Percentiles rank a stretch among this genome's conserved stretches.
Evolutionary conservation across 2,888 invertebrate species (phyloP).

Genomic region (Plemyria rubiginata): DNA sequence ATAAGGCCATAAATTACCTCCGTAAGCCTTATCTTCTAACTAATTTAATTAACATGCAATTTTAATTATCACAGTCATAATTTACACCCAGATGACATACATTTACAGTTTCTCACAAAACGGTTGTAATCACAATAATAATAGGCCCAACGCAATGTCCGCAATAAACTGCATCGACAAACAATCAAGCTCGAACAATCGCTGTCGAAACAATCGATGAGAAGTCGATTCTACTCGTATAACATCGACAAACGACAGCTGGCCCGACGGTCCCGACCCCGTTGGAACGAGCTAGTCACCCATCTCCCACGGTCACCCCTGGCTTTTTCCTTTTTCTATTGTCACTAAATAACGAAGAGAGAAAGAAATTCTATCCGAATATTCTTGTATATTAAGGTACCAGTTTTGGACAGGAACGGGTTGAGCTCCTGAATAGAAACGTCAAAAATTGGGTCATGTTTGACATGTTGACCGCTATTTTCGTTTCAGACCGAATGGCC

Average conservation of each 20-base stretch:
- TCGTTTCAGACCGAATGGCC: constrained; percentile 9
- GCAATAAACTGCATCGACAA: constrained; percentile 54
- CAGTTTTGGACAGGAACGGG: constrained; percentile 46
- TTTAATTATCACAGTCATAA: neutral
- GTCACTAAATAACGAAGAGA: constrained; percentile 36
- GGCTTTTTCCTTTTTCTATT: constrained; percentile 44
- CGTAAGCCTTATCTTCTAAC: neutral
- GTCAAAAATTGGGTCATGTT: constrained; percentile 18
- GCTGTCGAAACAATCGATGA: constrained; percentile 75
- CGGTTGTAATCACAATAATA: constrained; percentile 48
- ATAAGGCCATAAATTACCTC: neutral
- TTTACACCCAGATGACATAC: constrained; percentile 2
- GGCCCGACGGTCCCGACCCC: constrained; percentile 36
- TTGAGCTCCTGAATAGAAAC: constrained; percentile 22
- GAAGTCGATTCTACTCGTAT: constrained; percentile 62
- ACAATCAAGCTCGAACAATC: constrained; percentile 72
- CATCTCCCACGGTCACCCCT: constrained; percentile 73
- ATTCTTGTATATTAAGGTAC: constrained; percentile 32
- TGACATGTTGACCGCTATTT: constrained; percentile 16
- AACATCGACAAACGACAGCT: constrained; percentile 73
- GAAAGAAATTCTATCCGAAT: constrained; percentile 36
- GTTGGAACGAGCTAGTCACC: constrained; percentile 59
- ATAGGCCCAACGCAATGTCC: constrained; percentile 33
- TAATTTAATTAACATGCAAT: neutral
- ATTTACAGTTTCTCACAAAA: constrained; percentile 23